Evolutionary conservation across 2,888 invertebrate species (phyloP), one percentile per base, ranked within the genome.

Genomic region (Drosophila colorata): DNA sequence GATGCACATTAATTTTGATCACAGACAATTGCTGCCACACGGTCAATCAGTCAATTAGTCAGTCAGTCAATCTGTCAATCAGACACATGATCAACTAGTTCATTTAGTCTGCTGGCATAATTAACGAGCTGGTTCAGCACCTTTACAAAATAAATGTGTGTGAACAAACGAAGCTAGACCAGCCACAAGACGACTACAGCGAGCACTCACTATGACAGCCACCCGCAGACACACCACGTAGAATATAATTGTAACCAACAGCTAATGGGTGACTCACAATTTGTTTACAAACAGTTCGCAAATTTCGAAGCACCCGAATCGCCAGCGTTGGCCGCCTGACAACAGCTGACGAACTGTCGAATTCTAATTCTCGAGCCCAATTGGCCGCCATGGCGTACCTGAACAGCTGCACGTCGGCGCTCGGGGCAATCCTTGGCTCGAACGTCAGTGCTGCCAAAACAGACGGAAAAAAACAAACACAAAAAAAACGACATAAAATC

Each of bases 361-460:
- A n/a, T n/a, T 20, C 40, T 38, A 52, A 16, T 38, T n/a, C 13
- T 16, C 16, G 28, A 31, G 28, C 52, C 41, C 38, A 35, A 38
- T 7, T 18, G 35, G 40, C 6, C 58, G 69, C 58, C 61, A 64
- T 74, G 61, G 84, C 74, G 65, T 79, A 83, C 87, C 84, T 83
- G 83, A 63, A 51, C 68, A 80, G 58, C 18, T 83, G 84, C 83
- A 83, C 83, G 83, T 83, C 87, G 78, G 23, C 80, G 41, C 64
- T 20, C 16, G 40, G 49, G 57, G 38, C 63, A 66, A 84, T 80
- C 74, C 82, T 79, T 43, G 47, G 46, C 33, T 43, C 44, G 38
- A 40, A 60, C 79, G 79, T 74, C 74, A 78, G 37, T 25, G 28
- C 33, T 38, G 35, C 59, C 59, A 60, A 60, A 53, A 55, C 23